phyloP scores from a whole-genome alignment of 1,140 invertebrate genomes.

The Drosophila bocki region DNA sequence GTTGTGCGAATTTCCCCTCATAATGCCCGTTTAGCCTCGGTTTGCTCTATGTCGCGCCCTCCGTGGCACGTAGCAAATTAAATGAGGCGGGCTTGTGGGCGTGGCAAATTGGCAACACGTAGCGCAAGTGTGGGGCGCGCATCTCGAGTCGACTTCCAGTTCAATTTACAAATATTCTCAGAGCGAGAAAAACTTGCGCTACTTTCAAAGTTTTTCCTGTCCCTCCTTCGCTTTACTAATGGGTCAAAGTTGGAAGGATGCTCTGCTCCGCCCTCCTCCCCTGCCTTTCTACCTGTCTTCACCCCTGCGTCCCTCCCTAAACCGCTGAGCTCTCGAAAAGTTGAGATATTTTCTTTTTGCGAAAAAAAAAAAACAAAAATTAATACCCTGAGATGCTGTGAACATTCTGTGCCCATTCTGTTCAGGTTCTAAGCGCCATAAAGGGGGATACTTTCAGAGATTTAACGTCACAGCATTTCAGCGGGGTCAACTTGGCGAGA shows the following conservation, averaged over 20 bases:
- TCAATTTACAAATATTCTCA: slow-evolving; percentile 74
- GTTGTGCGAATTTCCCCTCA: slow-evolving; percentile 41
- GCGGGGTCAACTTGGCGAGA: slow-evolving; percentile 33
- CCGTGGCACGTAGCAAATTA: slow-evolving; percentile 71
- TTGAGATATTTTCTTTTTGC: slow-evolving; percentile 44
- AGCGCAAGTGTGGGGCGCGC: slow-evolving; percentile 34
- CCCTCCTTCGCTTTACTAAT: slow-evolving; percentile 41
- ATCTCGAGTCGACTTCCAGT: slow-evolving; percentile 55
- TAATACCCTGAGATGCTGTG: slow-evolving; percentile 47
- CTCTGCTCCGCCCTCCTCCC: slow-evolving; percentile 44
- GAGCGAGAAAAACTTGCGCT: slow-evolving; percentile 64
- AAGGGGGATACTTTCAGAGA: slow-evolving; percentile 24
- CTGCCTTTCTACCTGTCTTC: not conserved
- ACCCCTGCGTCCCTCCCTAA: not conserved
- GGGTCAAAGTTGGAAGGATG: slow-evolving; percentile 74
- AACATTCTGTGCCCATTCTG: slow-evolving; percentile 50
- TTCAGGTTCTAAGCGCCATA: slow-evolving; percentile 18
- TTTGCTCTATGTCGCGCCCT: not conserved
- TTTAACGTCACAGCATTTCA: slow-evolving; percentile 22
- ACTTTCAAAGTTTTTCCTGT: slow-evolving; percentile 62
- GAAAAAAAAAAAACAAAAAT: slow-evolving; percentile 16
- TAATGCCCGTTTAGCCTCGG: slow-evolving; percentile 36
- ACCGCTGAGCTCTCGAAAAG: slow-evolving; percentile 71
- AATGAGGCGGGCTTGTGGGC: slow-evolving; percentile 59
- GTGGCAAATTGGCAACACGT: slow-evolving; percentile 74